Evolutionary conservation across 2,113 vertebrate genomes (phyloP), one percentile per base, ranked within the genome.

Genomic region (Bos indicus): DNA sequence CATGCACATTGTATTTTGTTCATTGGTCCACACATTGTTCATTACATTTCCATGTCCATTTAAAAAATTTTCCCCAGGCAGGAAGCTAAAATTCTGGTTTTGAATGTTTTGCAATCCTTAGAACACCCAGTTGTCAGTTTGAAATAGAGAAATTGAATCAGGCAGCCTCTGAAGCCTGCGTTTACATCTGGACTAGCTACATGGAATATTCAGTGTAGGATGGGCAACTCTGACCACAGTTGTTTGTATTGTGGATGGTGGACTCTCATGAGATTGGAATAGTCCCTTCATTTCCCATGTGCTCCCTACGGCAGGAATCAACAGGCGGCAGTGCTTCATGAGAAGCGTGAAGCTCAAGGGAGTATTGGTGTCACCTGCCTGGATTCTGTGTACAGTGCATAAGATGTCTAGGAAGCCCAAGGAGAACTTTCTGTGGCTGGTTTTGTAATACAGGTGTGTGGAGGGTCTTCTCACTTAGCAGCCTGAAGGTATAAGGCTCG

Each of bases 101-200:
- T 56, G 48, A 96, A 67, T 93, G 5, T 17, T 26, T 92, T 48
- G 2, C 56, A 91, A 64, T 90, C 33, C 30, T 33, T 64, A 92
- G 88, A 86, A 71, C 60, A 87, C n/a, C 71, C 5, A 84, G 57
- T 89, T 87, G 82, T 90, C 93, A n/a, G 6, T 85, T 88, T 64
- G 74, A 81, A 84, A 80, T 40, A 90, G 92, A 83, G 54, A 83
- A 87, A 74, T 4, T 2, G 88, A 87, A 71, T 92, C 40, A 71
- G 67, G 82, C 30, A 62, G 26, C 51, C 30, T 14, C 9, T 52
- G 94, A 97, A 95, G 25, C 19, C 56, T 97, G 11, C 3, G 84
- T 96, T 98, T 97, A 56, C 85, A 40, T 85, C 28, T 77, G 56
- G 86, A 96, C 86, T 90, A 94, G 97, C 94, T 93, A 80, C 40